Conservation (phyloP, 2,113 vertebrate genomes). For the Rana temporaria region DNA sequence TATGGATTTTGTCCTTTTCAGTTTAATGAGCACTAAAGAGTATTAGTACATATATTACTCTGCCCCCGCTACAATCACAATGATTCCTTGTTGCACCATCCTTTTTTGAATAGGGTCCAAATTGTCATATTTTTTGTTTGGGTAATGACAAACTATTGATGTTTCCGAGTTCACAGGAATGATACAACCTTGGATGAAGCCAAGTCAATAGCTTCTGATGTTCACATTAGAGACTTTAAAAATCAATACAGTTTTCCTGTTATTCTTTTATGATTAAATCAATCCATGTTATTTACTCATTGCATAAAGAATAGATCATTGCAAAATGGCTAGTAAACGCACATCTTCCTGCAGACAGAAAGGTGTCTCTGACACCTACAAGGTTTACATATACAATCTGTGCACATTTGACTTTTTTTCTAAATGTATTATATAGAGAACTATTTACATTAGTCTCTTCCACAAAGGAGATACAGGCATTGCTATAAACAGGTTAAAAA, state of each 20-base stretch:
- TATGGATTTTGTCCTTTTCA: constrained; percentile 72
- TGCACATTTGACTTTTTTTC: too few species aligned
- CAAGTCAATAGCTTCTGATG: constrained; percentile 78
- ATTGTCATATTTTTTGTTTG: constrained; percentile 75
- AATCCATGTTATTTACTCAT: constrained; percentile 84
- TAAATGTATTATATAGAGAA: too few species aligned
- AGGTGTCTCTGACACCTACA: too few species aligned
- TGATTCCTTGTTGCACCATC: constrained; percentile 67
- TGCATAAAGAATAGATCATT: constrained; percentile 79
- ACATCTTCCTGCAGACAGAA: not conserved
- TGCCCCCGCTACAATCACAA: constrained; percentile 64
- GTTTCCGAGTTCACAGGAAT: constrained; percentile 76
- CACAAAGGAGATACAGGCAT: too few species aligned
- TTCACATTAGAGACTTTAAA: constrained; percentile 79
- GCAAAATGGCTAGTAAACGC: constrained; percentile 66
- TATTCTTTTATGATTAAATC: constrained; percentile 87
- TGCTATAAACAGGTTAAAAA: too few species aligned
- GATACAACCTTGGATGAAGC: constrained; percentile 68
- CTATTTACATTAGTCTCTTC: too few species aligned
- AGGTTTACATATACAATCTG: too few species aligned
- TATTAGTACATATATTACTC: constrained; percentile 65
- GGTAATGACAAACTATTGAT: constrained; percentile 79
- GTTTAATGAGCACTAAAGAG: constrained; percentile 62
- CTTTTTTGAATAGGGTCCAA: constrained; percentile 71
- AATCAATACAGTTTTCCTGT: constrained; percentile 82